These are phyloP conservation scores for Stichopus horrens DNA, from an alignment of 53 echinoderm and acorn worm species.

Conservation along the genomic window DNA sequence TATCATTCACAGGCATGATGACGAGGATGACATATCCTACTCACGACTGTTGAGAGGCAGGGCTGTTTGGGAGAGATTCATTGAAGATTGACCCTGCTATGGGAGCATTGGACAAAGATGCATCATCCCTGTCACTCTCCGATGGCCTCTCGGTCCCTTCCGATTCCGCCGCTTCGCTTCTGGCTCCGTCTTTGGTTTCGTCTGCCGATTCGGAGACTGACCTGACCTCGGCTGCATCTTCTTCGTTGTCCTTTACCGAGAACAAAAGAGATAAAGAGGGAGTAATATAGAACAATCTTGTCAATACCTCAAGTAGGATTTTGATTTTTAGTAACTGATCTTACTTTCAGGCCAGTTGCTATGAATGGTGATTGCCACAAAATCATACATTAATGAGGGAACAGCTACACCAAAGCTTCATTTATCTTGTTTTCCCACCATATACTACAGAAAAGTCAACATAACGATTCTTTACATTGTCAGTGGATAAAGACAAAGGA, in stretches of 20 bases:
- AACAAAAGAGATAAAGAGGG: neutral
- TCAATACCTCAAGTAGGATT: too few species aligned
- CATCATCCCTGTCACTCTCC: conserved; percentile 85
- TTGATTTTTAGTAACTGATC: too few species aligned
- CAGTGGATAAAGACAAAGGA: too few species aligned
- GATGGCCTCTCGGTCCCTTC: conserved; percentile 85
- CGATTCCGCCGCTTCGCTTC: conserved; percentile 85
- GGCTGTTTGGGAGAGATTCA: conserved; percentile 93
- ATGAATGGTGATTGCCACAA: too few species aligned
- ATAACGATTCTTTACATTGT: too few species aligned
- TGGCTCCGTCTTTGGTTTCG: conserved; percentile 80
- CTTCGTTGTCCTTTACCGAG: neutral
- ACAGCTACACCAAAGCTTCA: too few species aligned
- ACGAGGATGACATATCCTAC: neutral
- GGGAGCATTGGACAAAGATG: conserved; percentile 55
- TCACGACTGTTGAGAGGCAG: conserved; percentile 70
- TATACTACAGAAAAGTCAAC: too few species aligned
- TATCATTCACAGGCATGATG: too few species aligned
- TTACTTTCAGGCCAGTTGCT: too few species aligned
- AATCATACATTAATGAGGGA: too few species aligned
- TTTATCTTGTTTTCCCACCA: too few species aligned
- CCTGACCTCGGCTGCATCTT: neutral
- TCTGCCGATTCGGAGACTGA: conserved; percentile 49
- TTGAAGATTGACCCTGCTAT: conserved; percentile 56
- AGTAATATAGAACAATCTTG: too few species aligned